A percentile compares a stretch with the other conserved stretches of the same genome.
These are phyloP conservation scores for Colinus virginianus DNA, from an alignment of 2,113 vertebrate species.

Conservation along the genomic window DNA sequence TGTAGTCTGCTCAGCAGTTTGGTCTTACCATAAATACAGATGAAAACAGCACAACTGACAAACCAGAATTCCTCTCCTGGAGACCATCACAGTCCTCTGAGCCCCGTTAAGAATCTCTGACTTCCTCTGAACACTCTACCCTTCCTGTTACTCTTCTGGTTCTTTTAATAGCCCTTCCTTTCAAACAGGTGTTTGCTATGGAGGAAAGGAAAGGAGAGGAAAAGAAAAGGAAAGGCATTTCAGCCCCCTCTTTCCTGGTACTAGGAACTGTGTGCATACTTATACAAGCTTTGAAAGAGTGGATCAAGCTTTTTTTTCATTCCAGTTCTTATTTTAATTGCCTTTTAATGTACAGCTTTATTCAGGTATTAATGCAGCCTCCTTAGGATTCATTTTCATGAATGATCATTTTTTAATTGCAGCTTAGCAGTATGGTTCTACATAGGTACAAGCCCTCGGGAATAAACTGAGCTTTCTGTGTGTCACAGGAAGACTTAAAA, in stretches of 20 bases:
- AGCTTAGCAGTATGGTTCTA: background rate
- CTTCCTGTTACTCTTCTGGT: constrained; percentile 57
- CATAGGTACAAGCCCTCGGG: background rate
- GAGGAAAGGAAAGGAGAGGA: background rate
- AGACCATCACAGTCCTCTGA: background rate
- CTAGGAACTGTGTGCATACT: background rate
- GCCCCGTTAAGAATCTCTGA: background rate
- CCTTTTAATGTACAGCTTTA: background rate
- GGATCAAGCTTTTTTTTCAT: background rate
- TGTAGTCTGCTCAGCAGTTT: background rate
- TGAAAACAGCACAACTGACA: background rate
- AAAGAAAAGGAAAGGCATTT: constrained; percentile 39
- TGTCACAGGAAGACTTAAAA: background rate
- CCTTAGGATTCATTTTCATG: background rate
- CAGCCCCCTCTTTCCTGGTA: background rate
- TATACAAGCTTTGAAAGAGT: background rate
- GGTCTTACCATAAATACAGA: background rate
- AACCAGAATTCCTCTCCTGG: background rate
- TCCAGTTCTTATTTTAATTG: background rate
- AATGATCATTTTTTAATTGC: background rate
- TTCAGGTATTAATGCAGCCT: background rate
- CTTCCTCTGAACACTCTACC: constrained; percentile 3
- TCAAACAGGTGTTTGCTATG: constrained; percentile 43
- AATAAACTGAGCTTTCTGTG: background rate
- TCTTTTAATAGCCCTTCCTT: constrained; percentile 69